Conservation (phyloP, 2,797 vertebrate genomes). For the Cheirogaleus major region DNA sequence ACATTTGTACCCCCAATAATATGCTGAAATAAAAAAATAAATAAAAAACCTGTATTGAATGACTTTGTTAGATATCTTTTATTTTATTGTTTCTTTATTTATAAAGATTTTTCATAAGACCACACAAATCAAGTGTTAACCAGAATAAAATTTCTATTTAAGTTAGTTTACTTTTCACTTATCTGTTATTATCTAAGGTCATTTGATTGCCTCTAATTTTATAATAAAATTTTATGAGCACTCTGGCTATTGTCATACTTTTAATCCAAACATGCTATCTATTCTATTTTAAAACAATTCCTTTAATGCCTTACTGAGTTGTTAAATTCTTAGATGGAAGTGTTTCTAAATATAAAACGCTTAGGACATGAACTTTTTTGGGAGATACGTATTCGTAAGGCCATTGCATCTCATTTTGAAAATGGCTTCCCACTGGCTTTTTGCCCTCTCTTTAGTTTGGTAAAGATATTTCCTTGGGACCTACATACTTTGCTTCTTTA, state of each 20-base stretch:
- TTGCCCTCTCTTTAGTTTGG: not conserved
- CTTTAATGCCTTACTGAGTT: not conserved
- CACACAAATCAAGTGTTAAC: not conserved
- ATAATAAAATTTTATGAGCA: not conserved
- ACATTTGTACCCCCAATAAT: too few species aligned
- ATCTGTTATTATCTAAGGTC: not conserved
- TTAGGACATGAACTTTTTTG: not conserved
- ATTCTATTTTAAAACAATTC: not conserved
- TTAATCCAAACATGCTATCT: not conserved
- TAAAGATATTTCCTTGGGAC: not conserved
- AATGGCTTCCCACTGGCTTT: not conserved
- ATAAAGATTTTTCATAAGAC: not conserved
- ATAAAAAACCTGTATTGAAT: not conserved
- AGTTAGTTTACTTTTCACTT: not conserved
- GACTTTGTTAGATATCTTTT: not conserved
- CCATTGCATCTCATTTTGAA: not conserved
- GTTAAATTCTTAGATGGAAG: not conserved
- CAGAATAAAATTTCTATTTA: not conserved
- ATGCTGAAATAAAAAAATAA: too few species aligned
- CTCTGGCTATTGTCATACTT: not conserved
- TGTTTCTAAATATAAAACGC: conserved; percentile 9
- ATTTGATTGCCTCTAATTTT: not conserved
- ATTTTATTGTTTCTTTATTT: conserved; percentile 14
- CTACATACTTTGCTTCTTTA: not conserved
- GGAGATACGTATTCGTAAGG: not conserved